These are phyloP conservation scores for Plebejus anna DNA, from an alignment of 2,888 invertebrate species.

Conservation along the genomic window DNA sequence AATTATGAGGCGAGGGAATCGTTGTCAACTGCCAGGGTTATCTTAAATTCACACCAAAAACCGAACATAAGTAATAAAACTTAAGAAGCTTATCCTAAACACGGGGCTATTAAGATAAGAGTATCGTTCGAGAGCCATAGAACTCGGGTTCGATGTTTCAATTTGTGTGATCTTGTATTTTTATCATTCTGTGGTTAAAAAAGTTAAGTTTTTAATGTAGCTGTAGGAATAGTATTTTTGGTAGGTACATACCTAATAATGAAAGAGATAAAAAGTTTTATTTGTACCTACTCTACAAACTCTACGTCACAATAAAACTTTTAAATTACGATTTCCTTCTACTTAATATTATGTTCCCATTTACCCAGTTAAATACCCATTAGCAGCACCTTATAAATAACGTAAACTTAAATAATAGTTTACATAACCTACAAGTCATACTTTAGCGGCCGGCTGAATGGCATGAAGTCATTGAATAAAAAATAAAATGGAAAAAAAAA, in stretches of 20 bases:
- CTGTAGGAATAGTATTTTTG: not conserved
- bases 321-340: not conserved
- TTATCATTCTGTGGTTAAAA: not conserved
- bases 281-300: no score
- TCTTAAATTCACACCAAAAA: conserved; percentile 31
- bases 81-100: conserved; percentile 60
- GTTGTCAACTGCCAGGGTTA: conserved; percentile 25
- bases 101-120: conserved; percentile 61
- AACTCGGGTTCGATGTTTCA: conserved; percentile 8
- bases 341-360: not conserved
- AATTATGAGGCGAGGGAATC: conserved; percentile 28
- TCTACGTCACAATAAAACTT: no score
- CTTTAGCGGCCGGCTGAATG: conserved; percentile 13
- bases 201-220: not conserved
- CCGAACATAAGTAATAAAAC: conserved; percentile 40
- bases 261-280: no score
- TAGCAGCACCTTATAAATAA: not conserved
- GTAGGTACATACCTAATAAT: no score
- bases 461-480: conserved; percentile 26
- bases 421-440: conserved; percentile 12
- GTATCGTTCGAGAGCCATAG: conserved; percentile 34
- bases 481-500: conserved; percentile 17
- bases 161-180: not conserved
- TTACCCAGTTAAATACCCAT: not conserved
- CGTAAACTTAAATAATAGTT: not conserved